Conservation (phyloP, 1,140 invertebrate genomes). For the Maconellicoccus hirsutus region DNA sequence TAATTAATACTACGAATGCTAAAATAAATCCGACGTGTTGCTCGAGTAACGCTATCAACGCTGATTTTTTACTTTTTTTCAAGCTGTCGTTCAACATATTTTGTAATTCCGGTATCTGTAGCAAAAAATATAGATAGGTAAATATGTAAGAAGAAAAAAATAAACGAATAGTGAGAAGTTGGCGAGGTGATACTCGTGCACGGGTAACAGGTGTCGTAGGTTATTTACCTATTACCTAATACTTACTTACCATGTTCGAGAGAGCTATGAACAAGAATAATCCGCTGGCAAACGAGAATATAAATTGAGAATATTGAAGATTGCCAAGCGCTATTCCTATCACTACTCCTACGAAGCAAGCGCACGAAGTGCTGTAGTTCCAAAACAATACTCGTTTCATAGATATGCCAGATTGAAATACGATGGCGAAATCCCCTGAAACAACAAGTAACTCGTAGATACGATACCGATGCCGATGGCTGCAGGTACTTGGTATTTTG, state of each 20-base stretch:
- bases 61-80: constrained; percentile 27
- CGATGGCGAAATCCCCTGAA: constrained; percentile 63
- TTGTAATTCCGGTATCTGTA: constrained; percentile 38
- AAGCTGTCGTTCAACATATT: constrained; percentile 29
- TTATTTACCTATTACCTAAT: too few relatives aligned
- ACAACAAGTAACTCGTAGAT: background rate
- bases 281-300: constrained; percentile 66
- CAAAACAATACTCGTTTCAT: constrained; percentile 55
- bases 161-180: too few relatives aligned
- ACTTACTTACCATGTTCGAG: constrained; percentile 53
- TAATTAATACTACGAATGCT: background rate
- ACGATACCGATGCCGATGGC: too few relatives aligned
- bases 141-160: background rate
- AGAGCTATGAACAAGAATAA: constrained; percentile 71
- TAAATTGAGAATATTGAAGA: constrained; percentile 54
- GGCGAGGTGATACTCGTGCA: too few relatives aligned
- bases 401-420: constrained; percentile 61
- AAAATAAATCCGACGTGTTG: constrained; percentile 29
- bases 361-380: constrained; percentile 59
- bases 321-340: constrained; percentile 59
- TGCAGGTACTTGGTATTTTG: too few relatives aligned
- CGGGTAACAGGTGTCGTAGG: too few relatives aligned
- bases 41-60: constrained; percentile 27
- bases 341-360: constrained; percentile 62
- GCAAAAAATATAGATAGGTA: constrained; percentile 26